These are phyloP conservation scores for Habrosyne pyritoides DNA, from an alignment of 2,888 invertebrate genomes.

Conservation along the genomic window DNA sequence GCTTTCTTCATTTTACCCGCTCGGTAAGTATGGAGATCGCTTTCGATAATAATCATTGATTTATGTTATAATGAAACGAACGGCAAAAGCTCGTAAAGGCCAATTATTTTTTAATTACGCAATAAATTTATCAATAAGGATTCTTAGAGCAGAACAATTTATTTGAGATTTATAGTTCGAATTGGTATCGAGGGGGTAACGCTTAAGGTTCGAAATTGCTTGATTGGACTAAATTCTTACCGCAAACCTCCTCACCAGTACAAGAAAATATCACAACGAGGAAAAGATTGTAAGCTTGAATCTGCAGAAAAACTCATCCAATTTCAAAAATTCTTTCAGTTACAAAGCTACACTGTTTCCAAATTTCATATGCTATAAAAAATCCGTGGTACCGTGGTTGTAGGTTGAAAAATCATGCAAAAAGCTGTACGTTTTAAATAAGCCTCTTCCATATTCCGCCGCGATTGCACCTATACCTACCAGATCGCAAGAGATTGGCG, in stretches of 20 bases:
- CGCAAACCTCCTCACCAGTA: too few species aligned
- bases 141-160: not conserved
- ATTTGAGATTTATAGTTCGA: not conserved
- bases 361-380: too few species aligned
- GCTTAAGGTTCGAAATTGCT: not conserved
- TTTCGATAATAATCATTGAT: conserved; percentile 9
- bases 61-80: not conserved
- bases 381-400: too few species aligned
- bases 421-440: too few species aligned
- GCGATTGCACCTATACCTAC: not conserved
- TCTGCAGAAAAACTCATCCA: too few species aligned
- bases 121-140: not conserved
- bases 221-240: too few species aligned
- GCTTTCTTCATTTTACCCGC: conserved; percentile 50
- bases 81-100: not conserved
- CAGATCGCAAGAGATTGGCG: conserved; percentile 34
- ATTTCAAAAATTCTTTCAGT: too few species aligned
- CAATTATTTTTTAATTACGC: conserved; percentile 1
- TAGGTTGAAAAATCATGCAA: too few species aligned
- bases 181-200: not conserved
- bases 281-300: too few species aligned
- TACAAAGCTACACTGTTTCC: too few species aligned
- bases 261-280: too few species aligned
- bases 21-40: conserved; percentile 27
- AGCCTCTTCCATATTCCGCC: not conserved